Evolutionary conservation across 2,888 invertebrate species (phyloP), one percentile per base, ranked within the genome.

Genomic region (Cerastoderma edule): DNA sequence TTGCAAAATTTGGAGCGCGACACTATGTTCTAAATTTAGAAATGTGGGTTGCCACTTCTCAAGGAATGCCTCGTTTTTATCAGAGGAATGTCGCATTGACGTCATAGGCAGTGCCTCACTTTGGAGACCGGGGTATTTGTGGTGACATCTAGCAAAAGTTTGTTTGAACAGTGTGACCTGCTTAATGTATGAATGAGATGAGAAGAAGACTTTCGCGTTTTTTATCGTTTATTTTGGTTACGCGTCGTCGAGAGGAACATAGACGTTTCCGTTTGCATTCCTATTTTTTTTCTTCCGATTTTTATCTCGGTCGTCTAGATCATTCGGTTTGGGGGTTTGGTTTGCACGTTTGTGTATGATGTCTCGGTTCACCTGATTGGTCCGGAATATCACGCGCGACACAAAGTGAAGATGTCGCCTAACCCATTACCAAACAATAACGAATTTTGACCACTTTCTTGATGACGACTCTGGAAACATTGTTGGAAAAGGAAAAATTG

Each of bases 81-180:
- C 60, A 24, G 39, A 60, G 60, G 60, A 60, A 60, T 60, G 60
- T 60, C 39, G 2, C n/a, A 60, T 60, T 60, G 60, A 60, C 60
- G 60, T 60, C 60, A 60, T 39, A 39, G 39, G 22, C 39, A n/a
- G 60, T 33, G 60, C 60, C 60, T 60, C 60, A 22, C 35, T 60
- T 60, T 60, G 60, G 60, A 60, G 35, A 60, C 60, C 39, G 4
- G 60, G 60, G 60, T 60, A 60, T 60, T 60, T 60, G 60, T 24
- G 60, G 60, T 60, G 60, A 60, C 57, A 30, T 57, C 57, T 57
- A 32, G 57, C 30, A 28, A 24, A 33, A 5, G 33, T n/a, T 27
- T 39, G 33, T 60, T 60, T 60, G 39, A 60, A 32, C 33, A 24
- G 39, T 10, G 39, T 39, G 39, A 39, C 39, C 8, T 10, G 16